Conservation (phyloP, 2,888 invertebrate species). For the Ariolimax columbianus region DNA sequence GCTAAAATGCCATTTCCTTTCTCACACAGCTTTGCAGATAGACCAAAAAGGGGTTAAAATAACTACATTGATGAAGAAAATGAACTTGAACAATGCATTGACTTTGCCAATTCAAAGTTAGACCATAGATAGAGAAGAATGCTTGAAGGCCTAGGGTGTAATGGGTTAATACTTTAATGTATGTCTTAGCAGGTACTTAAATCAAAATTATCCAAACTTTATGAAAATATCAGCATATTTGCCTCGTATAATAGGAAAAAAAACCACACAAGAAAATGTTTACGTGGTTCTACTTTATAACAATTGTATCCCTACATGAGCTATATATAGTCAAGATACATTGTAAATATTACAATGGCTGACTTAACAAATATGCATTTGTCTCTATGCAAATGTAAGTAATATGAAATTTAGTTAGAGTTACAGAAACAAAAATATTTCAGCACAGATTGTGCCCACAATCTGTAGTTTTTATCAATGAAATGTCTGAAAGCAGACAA, state of each 20-base stretch:
- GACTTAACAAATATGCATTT: not conserved
- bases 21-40: too few relatives aligned
- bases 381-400: not conserved
- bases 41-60: too few relatives aligned
- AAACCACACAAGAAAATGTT: slow-evolving; percentile 2
- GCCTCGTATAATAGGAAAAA: not conserved
- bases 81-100: too few relatives aligned
- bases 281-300: not conserved
- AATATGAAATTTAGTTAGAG: not conserved
- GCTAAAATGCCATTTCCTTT: too few relatives aligned
- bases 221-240: not conserved
- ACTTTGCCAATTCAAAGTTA: too few relatives aligned
- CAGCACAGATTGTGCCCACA: slow-evolving; percentile 22
- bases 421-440: not conserved
- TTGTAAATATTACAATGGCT: not conserved
- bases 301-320: not conserved
- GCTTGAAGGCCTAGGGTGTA: too few relatives aligned
- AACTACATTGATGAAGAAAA: too few relatives aligned
- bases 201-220: not conserved
- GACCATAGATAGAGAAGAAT: too few relatives aligned
- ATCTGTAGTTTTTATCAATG: not conserved
- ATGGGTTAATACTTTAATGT: too few relatives aligned
- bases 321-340: not conserved
- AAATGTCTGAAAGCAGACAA: slow-evolving; percentile 30
- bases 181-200: too few relatives aligned